Evolutionary conservation across 2,113 vertebrate genomes (phyloP).

Genomic region (Aptenodytes forsteri): DNA sequence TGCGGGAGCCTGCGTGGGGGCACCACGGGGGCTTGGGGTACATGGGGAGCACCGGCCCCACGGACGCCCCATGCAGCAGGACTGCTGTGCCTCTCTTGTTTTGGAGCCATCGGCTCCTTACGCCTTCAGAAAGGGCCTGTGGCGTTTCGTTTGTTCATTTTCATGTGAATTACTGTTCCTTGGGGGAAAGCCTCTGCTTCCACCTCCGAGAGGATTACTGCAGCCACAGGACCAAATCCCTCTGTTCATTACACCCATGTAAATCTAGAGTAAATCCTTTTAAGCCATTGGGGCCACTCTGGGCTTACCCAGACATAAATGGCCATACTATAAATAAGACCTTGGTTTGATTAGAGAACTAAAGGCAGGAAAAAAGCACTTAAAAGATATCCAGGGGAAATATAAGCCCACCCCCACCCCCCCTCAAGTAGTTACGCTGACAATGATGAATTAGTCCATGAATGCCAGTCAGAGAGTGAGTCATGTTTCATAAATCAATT

Average conservation of each 20-base stretch:
- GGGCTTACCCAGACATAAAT: conserved; percentile 44
- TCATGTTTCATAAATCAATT: neutral
- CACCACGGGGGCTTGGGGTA: accelerated
- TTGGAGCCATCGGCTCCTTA: neutral
- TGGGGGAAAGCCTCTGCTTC: neutral
- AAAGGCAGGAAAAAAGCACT: conserved; percentile 14
- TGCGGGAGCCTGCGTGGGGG: neutral
- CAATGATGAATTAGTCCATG: neutral
- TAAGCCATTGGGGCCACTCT: conserved; percentile 39
- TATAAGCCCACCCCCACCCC: neutral
- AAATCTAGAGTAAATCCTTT: conserved; percentile 36
- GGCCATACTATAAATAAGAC: conserved; percentile 38
- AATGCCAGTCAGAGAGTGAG: neutral
- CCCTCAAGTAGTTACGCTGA: neutral
- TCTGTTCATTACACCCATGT: neutral
- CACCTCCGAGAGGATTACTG: neutral
- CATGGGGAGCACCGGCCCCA: accelerated
- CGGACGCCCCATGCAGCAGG: neutral
- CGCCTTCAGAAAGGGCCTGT: neutral
- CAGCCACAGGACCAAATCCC: neutral
- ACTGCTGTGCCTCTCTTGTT: accelerated
- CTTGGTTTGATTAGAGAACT: neutral
- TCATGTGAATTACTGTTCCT: neutral
- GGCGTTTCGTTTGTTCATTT: neutral
- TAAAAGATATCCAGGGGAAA: conserved; percentile 2